Evolutionary conservation across 1,140 invertebrate genomes (phyloP).

Genomic region (Diuraphis noxia): DNA sequence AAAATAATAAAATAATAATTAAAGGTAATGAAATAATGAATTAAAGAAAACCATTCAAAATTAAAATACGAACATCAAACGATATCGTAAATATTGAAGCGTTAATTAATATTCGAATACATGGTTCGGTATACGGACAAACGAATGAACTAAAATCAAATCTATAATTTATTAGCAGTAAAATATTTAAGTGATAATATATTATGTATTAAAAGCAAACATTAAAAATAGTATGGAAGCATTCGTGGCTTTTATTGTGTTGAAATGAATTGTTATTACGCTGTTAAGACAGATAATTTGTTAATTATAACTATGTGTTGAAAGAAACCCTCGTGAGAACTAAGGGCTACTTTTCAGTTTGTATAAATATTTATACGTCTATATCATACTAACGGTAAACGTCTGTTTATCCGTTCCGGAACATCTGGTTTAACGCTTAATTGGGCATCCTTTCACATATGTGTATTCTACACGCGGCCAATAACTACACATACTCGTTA

Average conservation of each 20-base stretch:
- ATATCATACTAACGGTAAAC: conserved; percentile 2
- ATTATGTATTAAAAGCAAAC: too few species aligned
- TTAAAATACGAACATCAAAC: not conserved
- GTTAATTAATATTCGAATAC: not conserved
- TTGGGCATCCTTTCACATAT: not conserved
- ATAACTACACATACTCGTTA: not conserved
- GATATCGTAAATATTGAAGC: not conserved
- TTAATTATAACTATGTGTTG: not conserved
- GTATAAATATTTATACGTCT: conserved; percentile 17
- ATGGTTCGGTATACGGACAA: not conserved
- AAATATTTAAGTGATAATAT: too few species aligned
- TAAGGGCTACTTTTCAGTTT: not conserved
- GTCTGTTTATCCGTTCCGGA: conserved; percentile 11
- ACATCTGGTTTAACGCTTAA: conserved; percentile 17
- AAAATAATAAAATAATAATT: not conserved
- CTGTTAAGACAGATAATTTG: not conserved
- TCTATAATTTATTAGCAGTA: not conserved
- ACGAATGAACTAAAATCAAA: not conserved
- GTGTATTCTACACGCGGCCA: not conserved
- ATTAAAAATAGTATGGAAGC: not conserved
- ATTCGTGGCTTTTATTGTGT: not conserved
- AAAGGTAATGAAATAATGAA: not conserved
- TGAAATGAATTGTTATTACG: not conserved
- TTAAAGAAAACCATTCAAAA: not conserved
- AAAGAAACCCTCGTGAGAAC: not conserved